A percentile compares a stretch with the other conserved stretches of the same genome.
These are phyloP conservation scores for Penaeus chinensis DNA, from an alignment of 1,140 invertebrate species.

Conservation along the genomic window DNA sequence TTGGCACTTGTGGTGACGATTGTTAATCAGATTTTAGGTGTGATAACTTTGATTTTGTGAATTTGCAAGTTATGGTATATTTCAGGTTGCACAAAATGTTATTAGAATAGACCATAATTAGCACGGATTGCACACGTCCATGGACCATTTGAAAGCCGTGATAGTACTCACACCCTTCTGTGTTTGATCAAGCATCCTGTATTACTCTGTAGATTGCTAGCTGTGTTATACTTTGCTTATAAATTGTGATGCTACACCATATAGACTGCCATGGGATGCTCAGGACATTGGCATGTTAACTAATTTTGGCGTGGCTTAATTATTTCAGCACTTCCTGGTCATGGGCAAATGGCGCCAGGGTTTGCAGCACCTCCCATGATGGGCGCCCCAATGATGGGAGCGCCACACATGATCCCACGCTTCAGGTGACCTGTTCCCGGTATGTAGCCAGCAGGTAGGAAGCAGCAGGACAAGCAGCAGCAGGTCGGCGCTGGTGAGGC, in stretches of 20 bases:
- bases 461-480: constrained; percentile 43
- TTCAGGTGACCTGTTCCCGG: constrained; percentile 57
- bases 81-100: too few relatives aligned
- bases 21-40: too few relatives aligned
- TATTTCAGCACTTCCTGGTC: constrained; percentile 50
- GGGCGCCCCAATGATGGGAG: constrained; percentile 52
- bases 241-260: constrained; percentile 22
- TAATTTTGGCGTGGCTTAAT: constrained; percentile 35
- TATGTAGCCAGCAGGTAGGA: constrained; percentile 58
- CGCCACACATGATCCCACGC: constrained; percentile 56
- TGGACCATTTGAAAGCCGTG: constrained; percentile 10
- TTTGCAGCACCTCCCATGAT: constrained; percentile 52
- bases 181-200: not conserved
- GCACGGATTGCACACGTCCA: not conserved
- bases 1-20: too few relatives aligned
- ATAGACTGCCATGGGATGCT: constrained; percentile 28
- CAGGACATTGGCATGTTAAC: not conserved
- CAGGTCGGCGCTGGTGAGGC: constrained; percentile 58
- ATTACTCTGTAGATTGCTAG: constrained; percentile 37
- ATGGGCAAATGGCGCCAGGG: constrained; percentile 48
- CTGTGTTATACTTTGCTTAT: constrained; percentile 27
- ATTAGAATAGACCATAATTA: too few relatives aligned
- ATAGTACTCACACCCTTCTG: constrained; percentile 27
- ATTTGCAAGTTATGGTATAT: too few relatives aligned
- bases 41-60: too few relatives aligned